Evolutionary conservation across 2,113 vertebrate genomes (phyloP).

Genomic region (Macquaria australasica): DNA sequence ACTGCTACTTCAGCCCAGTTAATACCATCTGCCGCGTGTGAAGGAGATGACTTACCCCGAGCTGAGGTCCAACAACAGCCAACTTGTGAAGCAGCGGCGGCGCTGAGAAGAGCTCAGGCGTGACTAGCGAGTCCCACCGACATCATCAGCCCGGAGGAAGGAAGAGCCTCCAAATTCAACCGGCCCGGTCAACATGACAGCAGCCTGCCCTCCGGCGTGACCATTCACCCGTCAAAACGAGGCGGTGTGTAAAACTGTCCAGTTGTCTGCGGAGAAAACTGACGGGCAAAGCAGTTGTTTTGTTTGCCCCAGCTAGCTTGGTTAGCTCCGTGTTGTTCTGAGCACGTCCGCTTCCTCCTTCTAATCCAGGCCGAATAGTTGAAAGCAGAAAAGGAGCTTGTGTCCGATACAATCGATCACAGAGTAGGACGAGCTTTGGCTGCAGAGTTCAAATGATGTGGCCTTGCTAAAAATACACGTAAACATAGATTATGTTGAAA

Average conservation of each 20-base stretch:
- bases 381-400: slow-evolving; percentile 31
- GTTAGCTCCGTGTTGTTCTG: slow-evolving; percentile 34
- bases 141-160: slow-evolving; percentile 52
- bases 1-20: neutral
- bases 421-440: slow-evolving; percentile 21
- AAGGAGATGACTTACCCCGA: slow-evolving; percentile 44
- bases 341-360: slow-evolving; percentile 59
- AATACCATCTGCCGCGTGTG: too few relatives aligned
- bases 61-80: slow-evolving; percentile 45
- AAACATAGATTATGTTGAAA: neutral
- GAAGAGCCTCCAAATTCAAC: slow-evolving; percentile 47
- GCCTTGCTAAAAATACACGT: neutral
- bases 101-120: slow-evolving; percentile 50
- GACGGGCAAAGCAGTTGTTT: neutral
- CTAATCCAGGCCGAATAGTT: slow-evolving; percentile 36
- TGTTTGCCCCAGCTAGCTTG: slow-evolving; percentile 35
- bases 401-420: slow-evolving; percentile 38
- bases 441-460: neutral
- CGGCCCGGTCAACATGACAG: slow-evolving; percentile 51
- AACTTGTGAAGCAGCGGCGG: slow-evolving; percentile 31
- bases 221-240: neutral
- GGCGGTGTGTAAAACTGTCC: neutral
- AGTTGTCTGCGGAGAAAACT: neutral
- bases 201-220: slow-evolving; percentile 10
- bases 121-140: slow-evolving; percentile 57